phyloP scores from a whole-genome alignment of 2,888 invertebrate genomes.

The Drosophila suboccidentalis region DNA sequence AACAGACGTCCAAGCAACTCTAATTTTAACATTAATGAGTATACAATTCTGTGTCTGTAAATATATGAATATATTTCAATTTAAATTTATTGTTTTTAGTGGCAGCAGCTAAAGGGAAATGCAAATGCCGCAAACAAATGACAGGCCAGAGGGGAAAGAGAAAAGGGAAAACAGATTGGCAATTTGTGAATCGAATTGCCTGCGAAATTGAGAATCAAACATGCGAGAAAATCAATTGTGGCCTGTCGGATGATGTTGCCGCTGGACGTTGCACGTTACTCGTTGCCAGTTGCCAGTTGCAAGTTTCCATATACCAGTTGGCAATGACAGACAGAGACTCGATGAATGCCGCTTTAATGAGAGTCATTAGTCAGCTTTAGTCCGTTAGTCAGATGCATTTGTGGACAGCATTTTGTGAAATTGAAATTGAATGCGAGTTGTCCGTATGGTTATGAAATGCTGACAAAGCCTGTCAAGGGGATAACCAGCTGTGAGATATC shows the following conservation, averaged over 20 bases:
- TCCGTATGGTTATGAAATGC: slow-evolving; percentile 1
- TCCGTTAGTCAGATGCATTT: slow-evolving; percentile 6
- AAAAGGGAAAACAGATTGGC: neutral
- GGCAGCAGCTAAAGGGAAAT: slow-evolving; percentile 3
- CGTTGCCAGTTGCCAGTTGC: slow-evolving; percentile 2
- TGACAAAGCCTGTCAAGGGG: slow-evolving; percentile 44
- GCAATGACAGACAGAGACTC: slow-evolving; percentile 30
- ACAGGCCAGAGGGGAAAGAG: neutral
- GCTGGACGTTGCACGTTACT: slow-evolving; percentile 21
- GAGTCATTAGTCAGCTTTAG: slow-evolving; percentile 52
- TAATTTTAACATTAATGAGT: too few relatives aligned
- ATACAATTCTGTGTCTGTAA: neutral
- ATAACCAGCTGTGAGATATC: slow-evolving; percentile 40
- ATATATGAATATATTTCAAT: slow-evolving; percentile 10
- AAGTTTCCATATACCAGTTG: slow-evolving; percentile 6
- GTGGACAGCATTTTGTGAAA: slow-evolving; percentile 12
- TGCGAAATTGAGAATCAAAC: slow-evolving; percentile 27
- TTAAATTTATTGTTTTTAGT: slow-evolving; percentile 13
- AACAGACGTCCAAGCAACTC: neutral
- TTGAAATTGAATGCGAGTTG: neutral
- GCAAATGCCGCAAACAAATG: neutral
- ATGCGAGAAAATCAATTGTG: slow-evolving; percentile 53
- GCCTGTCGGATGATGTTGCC: slow-evolving; percentile 29
- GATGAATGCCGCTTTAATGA: slow-evolving; percentile 60
- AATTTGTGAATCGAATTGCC: slow-evolving; percentile 39